A percentile compares a stretch with the other conserved stretches of the same genome.
phyloP scores from a whole-genome alignment of 1,140 invertebrate genomes.

The Drosophila kanapiae region DNA sequence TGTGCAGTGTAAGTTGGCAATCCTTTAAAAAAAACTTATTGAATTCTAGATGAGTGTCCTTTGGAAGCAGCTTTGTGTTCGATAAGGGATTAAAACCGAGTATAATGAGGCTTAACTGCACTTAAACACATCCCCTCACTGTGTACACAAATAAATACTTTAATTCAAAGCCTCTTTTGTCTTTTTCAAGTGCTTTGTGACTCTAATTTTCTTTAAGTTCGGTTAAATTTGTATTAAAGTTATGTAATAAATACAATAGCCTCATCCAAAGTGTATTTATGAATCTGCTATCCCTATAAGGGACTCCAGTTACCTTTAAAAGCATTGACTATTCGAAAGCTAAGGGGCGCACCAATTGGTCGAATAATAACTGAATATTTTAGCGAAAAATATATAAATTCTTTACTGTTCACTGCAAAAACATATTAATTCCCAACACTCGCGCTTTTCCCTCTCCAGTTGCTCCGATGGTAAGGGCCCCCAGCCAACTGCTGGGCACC shows the following conservation, averaged over 20 bases:
- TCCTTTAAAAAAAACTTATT: background rate
- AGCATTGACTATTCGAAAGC: background rate
- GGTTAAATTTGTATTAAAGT: no score
- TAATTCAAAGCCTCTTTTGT: background rate
- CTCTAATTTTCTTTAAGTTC: no score
- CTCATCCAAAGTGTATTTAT: no score
- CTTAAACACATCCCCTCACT: background rate
- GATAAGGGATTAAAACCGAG: background rate
- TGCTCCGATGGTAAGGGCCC: slow-evolving; percentile 92
- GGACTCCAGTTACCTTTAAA: background rate
- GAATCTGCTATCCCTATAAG: no score
- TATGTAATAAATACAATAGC: no score
- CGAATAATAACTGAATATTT: slow-evolving; percentile 7
- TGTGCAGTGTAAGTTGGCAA: slow-evolving; percentile 93
- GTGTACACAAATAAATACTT: background rate
- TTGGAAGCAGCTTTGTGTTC: no score
- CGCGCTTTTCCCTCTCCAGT: slow-evolving; percentile 86
- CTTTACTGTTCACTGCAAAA: slow-evolving; percentile 7
- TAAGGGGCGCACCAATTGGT: background rate
- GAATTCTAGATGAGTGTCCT: background rate
- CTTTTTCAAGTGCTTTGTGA: no score
- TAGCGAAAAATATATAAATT: slow-evolving; percentile 1
- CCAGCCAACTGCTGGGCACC: slow-evolving; percentile 93
- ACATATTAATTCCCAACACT: slow-evolving; percentile 4
- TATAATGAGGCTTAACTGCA: background rate